Base-by-base conservation (phyloP, 1,140 invertebrate genomes). In the Apis laboriosa region DNA sequence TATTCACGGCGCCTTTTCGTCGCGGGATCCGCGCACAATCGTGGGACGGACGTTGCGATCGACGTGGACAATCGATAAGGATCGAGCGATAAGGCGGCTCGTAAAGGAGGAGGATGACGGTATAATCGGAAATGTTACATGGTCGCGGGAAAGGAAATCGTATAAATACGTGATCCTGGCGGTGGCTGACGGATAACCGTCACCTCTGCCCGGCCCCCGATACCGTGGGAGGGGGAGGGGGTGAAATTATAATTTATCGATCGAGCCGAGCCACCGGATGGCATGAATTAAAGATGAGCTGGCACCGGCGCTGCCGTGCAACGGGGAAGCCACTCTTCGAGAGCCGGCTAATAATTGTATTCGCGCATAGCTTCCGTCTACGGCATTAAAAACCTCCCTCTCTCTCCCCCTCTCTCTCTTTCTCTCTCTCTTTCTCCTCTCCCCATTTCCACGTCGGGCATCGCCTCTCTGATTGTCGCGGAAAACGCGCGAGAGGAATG, bases 191-290 rank as follows among this genome's bases (percentile, higher is more conserved):
- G 90, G 91, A 92, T 92, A 90, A 92, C 89, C 90, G 88, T 91
- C 89, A 86, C 84, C 64, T 81, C 84, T 81, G 34, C 55, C 84
- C 60, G 72, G 79, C 34, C 34, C 72, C 81, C 80, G 80, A 88
- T 88, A 88, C 84, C 86, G 34, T 43, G 34, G 34, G 34, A 43
- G 34, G 34, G 34, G 34, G 2, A 4, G 34, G 34, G 92, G 90
- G 91, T 93, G 92, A 93, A 93, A 94, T 93, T 93, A 93, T 94
- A 94, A 94, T 94, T 93, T 93, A 93, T 93, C 88, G 93, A 94
- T 92, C 92, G 89, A 84, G 86, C 86, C 91, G 88, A 90, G 92
- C 90, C 91, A 92, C 91, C 89, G 93, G 89, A 91, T 92, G 88
- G 90, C 91, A 94, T 94, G 93, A 93, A 94, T 94, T 93, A 94